A percentile compares a stretch with the other conserved stretches of the same genome.
Evolutionary conservation across 2,113 vertebrate genomes (phyloP).

Genomic region (Eulemur macaco): DNA sequence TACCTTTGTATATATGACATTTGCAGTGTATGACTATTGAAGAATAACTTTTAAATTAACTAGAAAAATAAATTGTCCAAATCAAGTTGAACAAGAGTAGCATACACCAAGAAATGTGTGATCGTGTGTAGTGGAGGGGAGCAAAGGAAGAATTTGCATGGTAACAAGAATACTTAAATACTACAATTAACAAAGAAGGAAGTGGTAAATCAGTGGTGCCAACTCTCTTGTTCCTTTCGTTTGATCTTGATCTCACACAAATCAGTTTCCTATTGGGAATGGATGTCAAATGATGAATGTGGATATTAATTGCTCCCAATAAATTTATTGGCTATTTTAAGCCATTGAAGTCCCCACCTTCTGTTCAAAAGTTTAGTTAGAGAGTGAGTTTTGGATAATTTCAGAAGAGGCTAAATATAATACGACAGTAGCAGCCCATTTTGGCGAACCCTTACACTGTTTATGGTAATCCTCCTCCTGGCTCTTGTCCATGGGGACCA

Average conservation of each 20-base stretch:
- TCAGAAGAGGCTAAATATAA: background rate
- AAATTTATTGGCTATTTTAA: background rate
- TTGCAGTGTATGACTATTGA: background rate
- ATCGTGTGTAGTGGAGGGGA: accelerated
- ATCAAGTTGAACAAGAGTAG: background rate
- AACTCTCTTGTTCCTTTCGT: background rate
- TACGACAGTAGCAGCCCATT: background rate
- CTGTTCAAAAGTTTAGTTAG: background rate
- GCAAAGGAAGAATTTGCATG: background rate
- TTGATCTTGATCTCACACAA: background rate
- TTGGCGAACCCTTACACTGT: background rate
- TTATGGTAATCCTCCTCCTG: background rate
- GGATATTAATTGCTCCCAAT: background rate
- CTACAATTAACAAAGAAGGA: background rate
- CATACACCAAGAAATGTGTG: background rate
- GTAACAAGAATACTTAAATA: background rate
- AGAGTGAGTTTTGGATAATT: background rate
- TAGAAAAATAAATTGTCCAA: background rate
- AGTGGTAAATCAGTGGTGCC: background rate
- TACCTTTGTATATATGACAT: background rate
- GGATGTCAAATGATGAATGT: background rate
- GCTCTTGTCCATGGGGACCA: background rate
- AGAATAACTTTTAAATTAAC: background rate
- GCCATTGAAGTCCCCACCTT: background rate
- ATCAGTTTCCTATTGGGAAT: background rate